Base-by-base conservation (phyloP, 2,797 vertebrate genomes). In the Podargus strigoides region DNA sequence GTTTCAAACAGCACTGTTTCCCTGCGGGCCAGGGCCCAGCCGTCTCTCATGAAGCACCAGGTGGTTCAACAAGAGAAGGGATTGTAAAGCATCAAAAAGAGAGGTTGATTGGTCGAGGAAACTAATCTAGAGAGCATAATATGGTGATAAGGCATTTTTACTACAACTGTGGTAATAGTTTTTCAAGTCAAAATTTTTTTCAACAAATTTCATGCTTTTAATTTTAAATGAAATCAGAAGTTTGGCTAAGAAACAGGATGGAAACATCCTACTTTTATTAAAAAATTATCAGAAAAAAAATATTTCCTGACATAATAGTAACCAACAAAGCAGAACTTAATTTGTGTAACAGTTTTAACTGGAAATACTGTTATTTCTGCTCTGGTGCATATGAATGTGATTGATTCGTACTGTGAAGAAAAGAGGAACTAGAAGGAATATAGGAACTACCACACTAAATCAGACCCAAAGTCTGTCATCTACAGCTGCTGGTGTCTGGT, bases 281-380 rank as follows among this genome's bases (percentile, higher is more conserved):
- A 74, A 34, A 26, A 15, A 2, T 15, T 17, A 17, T 59, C 24
- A 37, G 34, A 6, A 4, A 14, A 56, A 72, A 2, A 30, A 32
- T 13, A 46, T 32, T 36, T 79, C 34, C 46, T 78, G 49, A 62
- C 27, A n/a, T 67, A 67, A 41, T 39, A 64, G 20, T 70, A n/a
- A 60, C 23, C 20, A 92, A 62, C 20, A 83, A 83, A 83, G 49
- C 70, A 83, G 67, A 95, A 34, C 6, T 77, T 90, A 68, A 88
- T 88, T 86, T 87, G 18, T 56, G 12, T 82, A 86, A 56, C 21
- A 41, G 19, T 84, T 84, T 76, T 83, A 80, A 64, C 41, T 75
- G 53, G 66, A 90, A 91, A 53, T 91, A 22, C 14, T 74, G 36
- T 91, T 91, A 53, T 84, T 93, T 94, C 83, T 94, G 77, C 74